Evolutionary conservation across 2,888 invertebrate species (phyloP), one percentile per base, ranked within the genome.

Genomic region (Sicus ferrugineus): DNA sequence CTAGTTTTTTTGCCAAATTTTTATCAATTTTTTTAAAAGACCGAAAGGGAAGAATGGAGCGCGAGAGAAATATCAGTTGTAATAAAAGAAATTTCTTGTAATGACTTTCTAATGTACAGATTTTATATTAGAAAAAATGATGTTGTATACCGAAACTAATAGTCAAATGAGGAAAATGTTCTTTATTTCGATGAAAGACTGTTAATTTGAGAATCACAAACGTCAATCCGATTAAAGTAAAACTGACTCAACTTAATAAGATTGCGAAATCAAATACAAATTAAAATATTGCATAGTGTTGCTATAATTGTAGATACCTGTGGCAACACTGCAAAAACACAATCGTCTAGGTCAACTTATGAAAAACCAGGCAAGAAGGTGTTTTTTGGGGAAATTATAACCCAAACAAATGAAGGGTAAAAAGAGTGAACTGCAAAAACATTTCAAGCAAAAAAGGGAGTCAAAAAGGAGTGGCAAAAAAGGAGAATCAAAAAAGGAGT

Each of bases 321-420:
- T 61, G 50, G 59, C 67, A 61, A 34, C 61, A 50, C 66, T 38
- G 9, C 28, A 30, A 48, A 46, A 50, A 46, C 6, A 16, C 30
- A 19, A 50, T 21, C 54, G 34, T 66, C 26, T 52, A 31, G 19
- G 38, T 23, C 16, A 23, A 38, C 42, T 52, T 65, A 9, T 11
- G 14, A 23, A 31, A 54, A 52, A 38, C 46, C 26, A 19, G 30
- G 48, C 42, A 46, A 59, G 59, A 19, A 59, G 59, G 23, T 16
- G 54, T 14, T 54, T 23, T 26, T 54, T 26, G 26, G 4, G 21
- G 26, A 54, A 54, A 16, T 54, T 23, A 23, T 54, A 21, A 21
- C 54, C 11, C 4, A 54, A 14, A 21, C 21, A 21, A n/a, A 26
- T 9, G 11, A 28, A 56, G 19, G 5, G n/a, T 7, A 30, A 16